Evolutionary conservation across 2,797 vertebrate species (phyloP).

Genomic region (Rhodeus uyekii): DNA sequence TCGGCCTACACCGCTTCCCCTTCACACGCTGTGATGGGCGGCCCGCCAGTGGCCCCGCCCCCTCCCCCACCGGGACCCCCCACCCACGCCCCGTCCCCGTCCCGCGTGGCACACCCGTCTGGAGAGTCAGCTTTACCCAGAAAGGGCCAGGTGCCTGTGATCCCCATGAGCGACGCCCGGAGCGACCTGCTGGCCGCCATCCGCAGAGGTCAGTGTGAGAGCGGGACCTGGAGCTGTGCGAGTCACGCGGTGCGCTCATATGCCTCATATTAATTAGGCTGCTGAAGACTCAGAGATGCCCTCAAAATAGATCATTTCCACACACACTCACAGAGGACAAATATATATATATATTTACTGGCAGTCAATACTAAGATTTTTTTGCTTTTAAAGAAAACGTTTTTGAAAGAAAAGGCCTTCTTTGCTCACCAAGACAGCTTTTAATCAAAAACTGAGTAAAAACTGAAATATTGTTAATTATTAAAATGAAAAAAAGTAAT

Average conservation of each 20-base stretch:
- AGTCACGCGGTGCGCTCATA: no score
- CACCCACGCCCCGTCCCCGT: conserved; percentile 55
- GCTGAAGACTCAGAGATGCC: no score
- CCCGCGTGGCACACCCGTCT: conserved; percentile 59
- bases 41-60: conserved; percentile 65
- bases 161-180: conserved; percentile 83
- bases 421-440: no score
- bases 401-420: no score
- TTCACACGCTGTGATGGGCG: conserved; percentile 61
- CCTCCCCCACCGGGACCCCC: conserved; percentile 64
- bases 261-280: no score
- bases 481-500: no score
- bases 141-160: conserved; percentile 73
- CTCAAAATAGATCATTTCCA: neutral
- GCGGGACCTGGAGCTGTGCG: no score
- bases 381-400: no score
- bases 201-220: conserved; percentile 83
- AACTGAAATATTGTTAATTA: no score
- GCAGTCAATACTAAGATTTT: neutral
- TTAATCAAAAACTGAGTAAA: no score
- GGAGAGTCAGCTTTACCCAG: conserved; percentile 65
- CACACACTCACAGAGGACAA: no score
- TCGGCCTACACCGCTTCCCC: conserved; percentile 68
- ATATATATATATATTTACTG: neutral
- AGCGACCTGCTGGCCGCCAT: conserved; percentile 87